Evolutionary conservation across 2,888 invertebrate genomes (phyloP), one percentile per base, ranked within the genome.

Genomic region (Synergus umbraculus): DNA sequence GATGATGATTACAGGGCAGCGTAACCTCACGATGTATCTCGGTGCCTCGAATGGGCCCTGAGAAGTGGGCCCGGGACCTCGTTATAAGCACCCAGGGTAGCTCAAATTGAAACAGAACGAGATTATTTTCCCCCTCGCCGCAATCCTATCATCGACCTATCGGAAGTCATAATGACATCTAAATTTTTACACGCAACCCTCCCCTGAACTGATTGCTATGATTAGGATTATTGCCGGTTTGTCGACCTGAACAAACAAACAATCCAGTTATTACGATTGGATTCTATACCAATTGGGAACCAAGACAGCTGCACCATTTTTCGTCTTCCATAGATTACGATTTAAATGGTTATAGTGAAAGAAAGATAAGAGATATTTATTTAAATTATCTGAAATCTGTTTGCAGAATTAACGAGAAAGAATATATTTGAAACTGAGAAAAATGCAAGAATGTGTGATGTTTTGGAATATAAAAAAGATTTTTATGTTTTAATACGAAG

Each of bases 1-100:
- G 81, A 85, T 77, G 84, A 88, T 90, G 91, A 92, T 92, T 92
- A 92, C 90, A 91, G 91, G 91, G 89, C 90, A 89, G 84, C 86
- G 54, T 67, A 49, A 80, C 63, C 78, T 73, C 73, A 78, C 65
- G 69, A 78, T 79, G 82, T 78, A 81, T 29, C 79, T 78, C 76
- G 76, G 78, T 81, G 82, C 65, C 79, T 80, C 79, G 79, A 43
- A 46, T 54, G 46, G 64, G 54, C 64, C 76, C 12, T 43, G 41
- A 41, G 49, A 43, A 69, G 22, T 78, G 44, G 80, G 82, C 80
- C 80, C 78, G 79, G 64, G 77, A 69, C 79, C 80, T 88, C 84
- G 88, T 90, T 90, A 88, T 86, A 82, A 69, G 79, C 83, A 79
- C 81, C 79, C 78, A 83, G 79, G 81, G 85, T 79, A 79, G 78